Percentiles rank a stretch among this genome's conserved stretches.
phyloP scores from a whole-genome alignment of 2,888 invertebrate species.

The Dysmachus trigonus region DNA sequence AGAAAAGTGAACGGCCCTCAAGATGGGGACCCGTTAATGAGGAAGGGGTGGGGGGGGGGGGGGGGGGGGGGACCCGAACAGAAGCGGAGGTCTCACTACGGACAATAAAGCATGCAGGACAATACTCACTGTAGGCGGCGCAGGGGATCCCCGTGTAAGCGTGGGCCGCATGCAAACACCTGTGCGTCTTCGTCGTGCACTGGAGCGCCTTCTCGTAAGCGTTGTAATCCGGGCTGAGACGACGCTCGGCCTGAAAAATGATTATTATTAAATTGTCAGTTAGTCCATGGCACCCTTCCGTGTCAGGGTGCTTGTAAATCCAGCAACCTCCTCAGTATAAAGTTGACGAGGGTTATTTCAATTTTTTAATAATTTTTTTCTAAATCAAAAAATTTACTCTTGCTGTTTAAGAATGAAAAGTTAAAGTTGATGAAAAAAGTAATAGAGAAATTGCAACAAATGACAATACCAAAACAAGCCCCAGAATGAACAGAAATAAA shows the following conservation, averaged over 20 bases:
- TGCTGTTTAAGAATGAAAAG: background rate
- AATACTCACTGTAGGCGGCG: constrained; percentile 83
- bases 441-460: too few relatives aligned
- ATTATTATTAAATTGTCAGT: constrained; percentile 42
- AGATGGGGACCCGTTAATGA: constrained; percentile 16
- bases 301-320: background rate
- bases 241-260: constrained; percentile 62
- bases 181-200: constrained; percentile 87
- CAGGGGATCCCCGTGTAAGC: constrained; percentile 87
- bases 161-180: constrained; percentile 90
- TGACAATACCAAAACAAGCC: too few relatives aligned
- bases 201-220: constrained; percentile 77
- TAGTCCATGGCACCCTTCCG: background rate
- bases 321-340: background rate
- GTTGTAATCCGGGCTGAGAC: constrained; percentile 65
- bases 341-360: background rate
- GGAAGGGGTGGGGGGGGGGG: background rate
- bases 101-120: constrained; percentile 27
- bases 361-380: background rate
- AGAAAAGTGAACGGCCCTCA: background rate
- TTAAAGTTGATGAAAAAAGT: too few relatives aligned
- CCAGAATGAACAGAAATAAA: too few relatives aligned
- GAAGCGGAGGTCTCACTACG: constrained; percentile 36
- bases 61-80: background rate
- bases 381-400: background rate